A percentile compares a stretch with the other conserved stretches of the same genome.
These are phyloP conservation scores for Catalaphyllia jardinei DNA, from an alignment of 64 coral and sea anemone genomes.

Conservation along the genomic window DNA sequence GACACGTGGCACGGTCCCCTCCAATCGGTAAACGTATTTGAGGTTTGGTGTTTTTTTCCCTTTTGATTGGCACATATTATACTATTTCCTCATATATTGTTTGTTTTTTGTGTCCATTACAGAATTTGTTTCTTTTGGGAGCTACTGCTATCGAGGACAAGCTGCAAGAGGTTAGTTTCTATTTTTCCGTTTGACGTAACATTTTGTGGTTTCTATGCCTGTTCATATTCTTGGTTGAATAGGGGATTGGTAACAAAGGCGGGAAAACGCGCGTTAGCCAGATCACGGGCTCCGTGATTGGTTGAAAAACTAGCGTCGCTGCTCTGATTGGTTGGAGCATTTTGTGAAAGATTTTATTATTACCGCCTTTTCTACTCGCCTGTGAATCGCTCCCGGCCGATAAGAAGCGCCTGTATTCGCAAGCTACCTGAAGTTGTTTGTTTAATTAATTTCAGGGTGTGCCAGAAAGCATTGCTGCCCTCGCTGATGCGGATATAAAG, in stretches of 20 bases:
- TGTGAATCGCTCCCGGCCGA: not conserved
- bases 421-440: not conserved
- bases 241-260: too few relatives aligned
- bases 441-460: slow-evolving; percentile 65
- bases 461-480: slow-evolving; percentile 94
- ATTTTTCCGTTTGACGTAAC: not conserved
- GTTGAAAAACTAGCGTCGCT: too few relatives aligned
- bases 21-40: too few relatives aligned
- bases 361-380: not conserved
- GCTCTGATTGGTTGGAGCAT: too few relatives aligned
- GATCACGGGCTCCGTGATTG: too few relatives aligned
- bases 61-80: not conserved
- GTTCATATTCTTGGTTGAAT: too few relatives aligned
- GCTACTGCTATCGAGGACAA: slow-evolving; percentile 99
- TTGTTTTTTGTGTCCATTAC: not conserved
- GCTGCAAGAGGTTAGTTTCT: slow-evolving; percentile 72
- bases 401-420: not conserved
- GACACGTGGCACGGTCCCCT: too few relatives aligned
- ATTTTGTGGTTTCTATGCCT: not conserved
- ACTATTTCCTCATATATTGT: not conserved
- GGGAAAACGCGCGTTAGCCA: too few relatives aligned
- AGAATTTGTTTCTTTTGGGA: slow-evolving; percentile 98
- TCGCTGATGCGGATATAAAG: slow-evolving; percentile 98
- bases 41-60: not conserved
- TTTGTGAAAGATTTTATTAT: too few relatives aligned